Base-by-base conservation (phyloP, 1,140 invertebrate species). In the Aphidius ervi region DNA sequence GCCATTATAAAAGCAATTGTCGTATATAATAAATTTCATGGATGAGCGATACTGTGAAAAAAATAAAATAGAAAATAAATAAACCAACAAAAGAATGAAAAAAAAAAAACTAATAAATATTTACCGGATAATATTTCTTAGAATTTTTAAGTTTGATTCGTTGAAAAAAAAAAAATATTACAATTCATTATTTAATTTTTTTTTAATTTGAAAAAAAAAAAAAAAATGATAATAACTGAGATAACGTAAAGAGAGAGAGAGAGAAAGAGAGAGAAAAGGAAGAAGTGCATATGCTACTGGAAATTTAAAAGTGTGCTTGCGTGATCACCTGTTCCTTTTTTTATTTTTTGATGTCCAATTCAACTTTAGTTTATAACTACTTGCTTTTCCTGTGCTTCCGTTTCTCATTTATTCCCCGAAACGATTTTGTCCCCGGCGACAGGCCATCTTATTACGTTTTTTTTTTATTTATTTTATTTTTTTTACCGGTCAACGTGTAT, bases 391-490 rank as follows among this genome's bases (percentile, higher is more conserved):
- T 40, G 45, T 9, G 55, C 45, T 61, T 61, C 59, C 59, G 59
- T 61, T 61, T 41, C 43, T 56, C 54, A 49, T 56, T 49, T 49
- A 37, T 61, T 61, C 59, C 52, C 47, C 59, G 59, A 61, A 61
- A 61, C 59, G 42, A 61, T 61, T 61, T 61, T 52, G 31, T 39
- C 50, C 45, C 9, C 46, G 46, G 46, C 39, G 54, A 56, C 59
- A 61, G 54, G 59, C 59, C 41, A 61, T 61, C 59, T 61, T 48
- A 61, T 61, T 61, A 61, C 40, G 20, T 45, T 37, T 42, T 58
- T 58, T 49, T 46, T 46, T 46, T 46, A 16, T 16, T 41, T 16
- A 16, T 39, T 40, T 16, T 55, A 55, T 55, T 10, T 9, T 55
- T 10, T 9, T 31, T 43, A 50, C n/a, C 42, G 39, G 31, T 39